Base-by-base conservation (phyloP, 2,888 invertebrate species). In the Heliconius ethilla region DNA sequence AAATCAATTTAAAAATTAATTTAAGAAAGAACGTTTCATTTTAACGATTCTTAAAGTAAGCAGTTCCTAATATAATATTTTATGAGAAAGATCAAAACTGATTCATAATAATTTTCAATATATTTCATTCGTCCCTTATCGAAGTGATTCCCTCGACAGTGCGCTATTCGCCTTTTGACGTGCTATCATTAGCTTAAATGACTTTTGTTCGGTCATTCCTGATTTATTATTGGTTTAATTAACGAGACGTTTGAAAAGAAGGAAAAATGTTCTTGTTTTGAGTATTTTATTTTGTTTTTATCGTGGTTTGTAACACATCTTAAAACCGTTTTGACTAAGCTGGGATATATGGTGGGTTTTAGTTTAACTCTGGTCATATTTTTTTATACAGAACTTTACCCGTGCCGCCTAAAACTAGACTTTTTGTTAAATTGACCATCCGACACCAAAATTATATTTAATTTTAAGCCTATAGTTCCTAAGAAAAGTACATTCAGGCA, bases 191-290 rank as follows among this genome's bases (percentile, higher is more conserved):
- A 76, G 76, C 79, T 87, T 86, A 85, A 87, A 89, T 88, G 55
- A 67, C 77, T 69, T 78, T 75, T 67, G 75, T 59, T 45, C 75
- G 83, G 80, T 84, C 83, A 83, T 82, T 81, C 79, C 82, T 86
- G 84, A 86, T 87, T 84, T 85, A 87, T 86, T 84, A 82, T 84
- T 80, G 79, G 81, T 82, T 82, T 86, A 86, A 86, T 85, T 86
- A 85, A 87, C 85, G 7, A 33, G 77, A 55, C 10, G 25, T 65
- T 55, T 76, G 63, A 63, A 62, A 29, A 40, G 13, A 51, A 51
- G 33, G 33, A 51, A 10, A 22, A 51, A 51, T 6, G 1, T 45
- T 45, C 0, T 45, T 51, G 18, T 51, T 33, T 7, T 33, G 33
- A 33, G 33, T 7, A 33, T 33, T 33, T 33, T 33, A 33, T 33